Evolutionary conservation across 2,888 invertebrate species (phyloP).

Genomic region (Chaetoderma sp.): DNA sequence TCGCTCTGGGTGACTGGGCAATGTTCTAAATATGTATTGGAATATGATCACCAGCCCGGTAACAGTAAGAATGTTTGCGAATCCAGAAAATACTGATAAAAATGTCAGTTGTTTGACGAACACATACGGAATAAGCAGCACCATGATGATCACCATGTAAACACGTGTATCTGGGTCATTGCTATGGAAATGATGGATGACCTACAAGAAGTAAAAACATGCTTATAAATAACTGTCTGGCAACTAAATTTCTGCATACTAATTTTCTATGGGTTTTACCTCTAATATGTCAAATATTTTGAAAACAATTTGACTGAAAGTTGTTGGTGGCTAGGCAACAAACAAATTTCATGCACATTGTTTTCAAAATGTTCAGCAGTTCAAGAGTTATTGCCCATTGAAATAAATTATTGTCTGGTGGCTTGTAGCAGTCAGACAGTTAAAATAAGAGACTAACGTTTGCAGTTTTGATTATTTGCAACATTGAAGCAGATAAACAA

Average conservation of each 20-base stretch:
- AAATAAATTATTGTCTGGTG: too few species aligned
- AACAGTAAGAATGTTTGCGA: slow-evolving; percentile 86
- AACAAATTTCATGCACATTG: too few species aligned
- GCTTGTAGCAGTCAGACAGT: too few species aligned
- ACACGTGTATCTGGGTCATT: slow-evolving; percentile 73
- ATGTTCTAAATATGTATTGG: slow-evolving; percentile 84
- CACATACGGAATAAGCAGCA: slow-evolving; percentile 61
- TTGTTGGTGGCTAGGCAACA: too few species aligned
- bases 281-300: too few species aligned
- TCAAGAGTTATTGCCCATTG: too few species aligned
- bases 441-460: too few species aligned
- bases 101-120: slow-evolving; percentile 77
- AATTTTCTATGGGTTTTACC: too few species aligned
- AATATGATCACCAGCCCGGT: slow-evolving; percentile 85
- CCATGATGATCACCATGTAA: slow-evolving; percentile 71
- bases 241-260: neutral
- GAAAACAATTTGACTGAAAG: too few species aligned
- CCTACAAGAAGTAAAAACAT: slow-evolving; percentile 35
- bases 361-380: too few species aligned
- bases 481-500: too few species aligned
- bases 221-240: neutral
- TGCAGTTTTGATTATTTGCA: too few species aligned
- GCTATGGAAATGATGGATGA: slow-evolving; percentile 34
- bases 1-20: slow-evolving; percentile 75
- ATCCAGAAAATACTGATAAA: slow-evolving; percentile 86